A percentile compares a stretch with the other conserved stretches of the same genome.
Evolutionary conservation across 2,113 vertebrate genomes (phyloP).

Genomic region (Sakesphorus luctuosus): DNA sequence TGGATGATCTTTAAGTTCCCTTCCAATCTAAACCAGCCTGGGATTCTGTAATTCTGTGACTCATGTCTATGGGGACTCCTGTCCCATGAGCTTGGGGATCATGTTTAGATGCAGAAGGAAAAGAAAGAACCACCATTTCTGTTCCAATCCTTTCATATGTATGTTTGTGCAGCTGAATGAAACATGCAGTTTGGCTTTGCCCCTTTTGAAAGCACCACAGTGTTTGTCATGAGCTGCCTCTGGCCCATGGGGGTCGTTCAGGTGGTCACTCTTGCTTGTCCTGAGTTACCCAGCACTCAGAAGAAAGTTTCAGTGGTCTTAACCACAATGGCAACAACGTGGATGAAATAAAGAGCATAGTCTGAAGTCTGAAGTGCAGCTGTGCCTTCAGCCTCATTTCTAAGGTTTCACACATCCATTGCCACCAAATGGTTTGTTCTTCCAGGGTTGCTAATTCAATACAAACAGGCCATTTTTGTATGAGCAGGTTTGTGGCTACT

Average conservation of each 20-base stretch:
- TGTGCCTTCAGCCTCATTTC: background rate
- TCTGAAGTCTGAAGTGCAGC: background rate
- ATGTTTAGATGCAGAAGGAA: background rate
- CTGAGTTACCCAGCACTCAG: background rate
- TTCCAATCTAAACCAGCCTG: background rate
- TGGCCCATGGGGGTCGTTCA: background rate
- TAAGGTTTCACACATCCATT: background rate
- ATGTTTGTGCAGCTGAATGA: background rate
- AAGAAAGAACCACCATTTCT: background rate
- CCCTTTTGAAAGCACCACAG: background rate
- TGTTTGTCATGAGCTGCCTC: background rate
- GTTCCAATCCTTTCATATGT: background rate
- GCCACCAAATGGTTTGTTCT: background rate
- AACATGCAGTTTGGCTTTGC: background rate
- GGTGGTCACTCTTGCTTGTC: background rate
- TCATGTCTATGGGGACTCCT: background rate
- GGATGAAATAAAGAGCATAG: background rate
- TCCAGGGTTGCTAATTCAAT: background rate
- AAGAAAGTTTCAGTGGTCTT: background rate
- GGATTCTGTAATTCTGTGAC: background rate
- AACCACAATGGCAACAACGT: background rate
- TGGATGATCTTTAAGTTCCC: fast-evolving
- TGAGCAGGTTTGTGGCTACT: background rate
- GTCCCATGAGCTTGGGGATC: background rate
- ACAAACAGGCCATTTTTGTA: background rate